Conservation (phyloP, 2,113 vertebrate genomes). For the Hirundichthys speculiger region DNA sequence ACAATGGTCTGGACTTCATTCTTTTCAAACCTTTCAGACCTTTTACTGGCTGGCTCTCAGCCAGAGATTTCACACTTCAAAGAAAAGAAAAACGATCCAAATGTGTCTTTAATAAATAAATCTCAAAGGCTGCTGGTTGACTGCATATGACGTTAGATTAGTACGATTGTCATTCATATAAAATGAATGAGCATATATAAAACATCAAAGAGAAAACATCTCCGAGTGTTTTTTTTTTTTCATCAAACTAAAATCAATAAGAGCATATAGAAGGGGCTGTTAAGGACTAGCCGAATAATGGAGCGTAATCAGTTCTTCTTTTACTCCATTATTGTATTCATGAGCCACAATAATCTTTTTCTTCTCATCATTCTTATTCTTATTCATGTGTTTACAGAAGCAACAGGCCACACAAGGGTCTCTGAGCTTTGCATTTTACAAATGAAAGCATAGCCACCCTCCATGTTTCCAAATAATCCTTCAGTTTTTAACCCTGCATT, state of each 20-base stretch:
- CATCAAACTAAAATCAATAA: background rate
- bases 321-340: conserved; percentile 62
- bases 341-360: conserved; percentile 66
- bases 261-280: background rate
- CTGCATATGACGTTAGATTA: conserved; percentile 29
- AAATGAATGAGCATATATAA: no score
- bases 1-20: conserved; percentile 54
- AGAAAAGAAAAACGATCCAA: background rate
- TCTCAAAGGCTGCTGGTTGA: conserved; percentile 18
- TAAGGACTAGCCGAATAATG: conserved; percentile 18
- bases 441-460: conserved; percentile 79
- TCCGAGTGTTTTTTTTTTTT: no score
- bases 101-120: conserved; percentile 1
- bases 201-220: no score
- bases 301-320: conserved; percentile 38
- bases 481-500: conserved; percentile 75
- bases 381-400: conserved; percentile 82
- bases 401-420: conserved; percentile 78
- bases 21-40: conserved; percentile 37
- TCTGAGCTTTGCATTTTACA: conserved; percentile 60
- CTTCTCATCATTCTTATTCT: conserved; percentile 65
- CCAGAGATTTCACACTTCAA: conserved; percentile 22
- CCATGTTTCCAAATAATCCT: conserved; percentile 74
- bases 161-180: background rate
- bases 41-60: conserved; percentile 39